These are phyloP conservation scores for Theristicus caerulescens DNA, from an alignment of 2,113 vertebrate species.

Conservation along the genomic window DNA sequence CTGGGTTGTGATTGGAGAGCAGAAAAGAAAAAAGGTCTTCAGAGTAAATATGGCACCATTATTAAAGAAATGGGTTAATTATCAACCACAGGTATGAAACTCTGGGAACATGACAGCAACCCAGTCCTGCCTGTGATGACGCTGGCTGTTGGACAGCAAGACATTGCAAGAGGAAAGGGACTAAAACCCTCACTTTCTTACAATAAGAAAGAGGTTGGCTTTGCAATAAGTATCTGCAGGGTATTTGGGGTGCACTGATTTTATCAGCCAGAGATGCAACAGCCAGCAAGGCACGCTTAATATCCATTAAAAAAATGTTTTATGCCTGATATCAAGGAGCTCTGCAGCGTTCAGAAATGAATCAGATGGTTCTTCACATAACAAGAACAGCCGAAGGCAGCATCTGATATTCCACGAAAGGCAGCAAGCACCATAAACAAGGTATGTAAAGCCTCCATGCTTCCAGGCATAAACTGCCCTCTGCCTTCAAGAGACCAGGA, in stretches of 20 bases:
- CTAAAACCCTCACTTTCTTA: not conserved
- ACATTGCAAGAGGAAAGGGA: not conserved
- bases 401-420: not conserved
- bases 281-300: not conserved
- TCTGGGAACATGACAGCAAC: not conserved
- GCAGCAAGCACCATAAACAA: not conserved
- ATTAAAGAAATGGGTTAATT: not conserved
- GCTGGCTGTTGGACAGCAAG: not conserved
- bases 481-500: not conserved
- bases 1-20: not conserved
- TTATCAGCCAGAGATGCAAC: not conserved
- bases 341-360: conserved; percentile 5
- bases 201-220: not conserved
- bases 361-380: not conserved
- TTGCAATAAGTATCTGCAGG: not conserved
- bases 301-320: not conserved
- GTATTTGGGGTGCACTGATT: not conserved
- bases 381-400: not conserved
- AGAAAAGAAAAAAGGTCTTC: not conserved
- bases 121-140: not conserved
- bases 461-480: not conserved
- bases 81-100: not conserved
- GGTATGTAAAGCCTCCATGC: not conserved
- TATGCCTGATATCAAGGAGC: not conserved
- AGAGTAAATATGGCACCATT: not conserved